These are phyloP conservation scores for Pammene fasciana DNA, from an alignment of 2,888 invertebrate species.

Conservation along the genomic window DNA sequence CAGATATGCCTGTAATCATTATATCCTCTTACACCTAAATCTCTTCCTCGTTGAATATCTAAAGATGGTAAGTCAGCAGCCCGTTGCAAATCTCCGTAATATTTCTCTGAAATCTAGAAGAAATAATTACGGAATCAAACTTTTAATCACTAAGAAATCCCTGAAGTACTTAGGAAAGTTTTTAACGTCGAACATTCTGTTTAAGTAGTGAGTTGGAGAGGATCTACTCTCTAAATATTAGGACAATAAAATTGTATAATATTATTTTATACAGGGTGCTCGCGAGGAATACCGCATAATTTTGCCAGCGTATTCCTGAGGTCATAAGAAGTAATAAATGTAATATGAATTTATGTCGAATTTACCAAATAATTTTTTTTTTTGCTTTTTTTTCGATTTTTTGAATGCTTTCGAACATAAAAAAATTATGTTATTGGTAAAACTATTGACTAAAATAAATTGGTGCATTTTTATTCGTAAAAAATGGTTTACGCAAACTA, in stretches of 20 bases:
- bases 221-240: neutral
- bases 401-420: too few relatives aligned
- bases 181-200: constrained; percentile 40
- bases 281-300: too few relatives aligned
- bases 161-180: constrained; percentile 32
- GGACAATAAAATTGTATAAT: neutral
- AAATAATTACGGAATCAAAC: constrained; percentile 31
- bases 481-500: too few relatives aligned
- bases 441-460: too few relatives aligned
- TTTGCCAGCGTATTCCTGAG: too few relatives aligned
- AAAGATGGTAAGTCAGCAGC: constrained; percentile 61
- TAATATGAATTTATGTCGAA: too few relatives aligned
- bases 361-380: too few relatives aligned
- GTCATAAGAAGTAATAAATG: too few relatives aligned
- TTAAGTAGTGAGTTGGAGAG: constrained; percentile 40
- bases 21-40: constrained; percentile 66
- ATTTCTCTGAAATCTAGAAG: constrained; percentile 64
- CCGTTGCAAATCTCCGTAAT: constrained; percentile 59
- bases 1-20: constrained; percentile 67
- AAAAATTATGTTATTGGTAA: too few relatives aligned
- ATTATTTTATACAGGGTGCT: neutral
- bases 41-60: constrained; percentile 69
- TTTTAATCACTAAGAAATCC: constrained; percentile 28
- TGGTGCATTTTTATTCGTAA: too few relatives aligned
- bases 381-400: too few relatives aligned